A percentile compares a stretch with the other conserved stretches of the same genome.
These are phyloP conservation scores for Xiphophorus couchianus DNA, from an alignment of 2,113 vertebrate species.

Conservation along the genomic window DNA sequence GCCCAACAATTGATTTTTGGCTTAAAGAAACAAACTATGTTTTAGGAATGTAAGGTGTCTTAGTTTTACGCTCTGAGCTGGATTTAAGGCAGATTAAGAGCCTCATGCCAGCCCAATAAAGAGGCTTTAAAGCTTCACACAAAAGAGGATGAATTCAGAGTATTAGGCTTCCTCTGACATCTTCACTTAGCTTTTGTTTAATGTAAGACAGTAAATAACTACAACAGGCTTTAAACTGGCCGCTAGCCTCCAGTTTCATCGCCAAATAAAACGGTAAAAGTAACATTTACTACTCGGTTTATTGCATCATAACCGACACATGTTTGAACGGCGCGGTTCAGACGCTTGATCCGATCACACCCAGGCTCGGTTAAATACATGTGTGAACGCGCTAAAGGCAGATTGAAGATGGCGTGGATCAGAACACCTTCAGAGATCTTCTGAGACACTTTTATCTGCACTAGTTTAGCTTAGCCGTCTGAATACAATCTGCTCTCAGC, in stretches of 20 bases:
- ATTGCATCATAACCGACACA: background rate
- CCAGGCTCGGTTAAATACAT: background rate
- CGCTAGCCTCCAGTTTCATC: background rate
- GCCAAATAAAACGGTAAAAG: background rate
- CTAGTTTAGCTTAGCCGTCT: background rate
- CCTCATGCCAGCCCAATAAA: background rate
- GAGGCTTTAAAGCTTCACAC: conserved; percentile 1
- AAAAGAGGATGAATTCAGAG: background rate
- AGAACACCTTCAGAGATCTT: background rate
- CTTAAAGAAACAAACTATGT: too few relatives aligned
- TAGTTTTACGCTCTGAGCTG: background rate
- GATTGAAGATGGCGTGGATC: background rate
- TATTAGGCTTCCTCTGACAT: background rate
- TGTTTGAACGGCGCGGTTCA: background rate
- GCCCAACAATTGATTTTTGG: background rate
- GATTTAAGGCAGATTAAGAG: background rate
- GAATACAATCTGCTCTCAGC: too few relatives aligned
- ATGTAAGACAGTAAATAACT: background rate
- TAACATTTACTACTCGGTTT: background rate
- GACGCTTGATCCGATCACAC: background rate
- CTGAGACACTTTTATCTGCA: background rate
- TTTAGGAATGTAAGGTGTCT: background rate
- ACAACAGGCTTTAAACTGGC: too few relatives aligned
- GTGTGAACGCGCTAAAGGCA: background rate
- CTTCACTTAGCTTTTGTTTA: background rate